Evolutionary conservation across 2,797 vertebrate genomes (phyloP).

Genomic region (Jordanella pulchra): DNA sequence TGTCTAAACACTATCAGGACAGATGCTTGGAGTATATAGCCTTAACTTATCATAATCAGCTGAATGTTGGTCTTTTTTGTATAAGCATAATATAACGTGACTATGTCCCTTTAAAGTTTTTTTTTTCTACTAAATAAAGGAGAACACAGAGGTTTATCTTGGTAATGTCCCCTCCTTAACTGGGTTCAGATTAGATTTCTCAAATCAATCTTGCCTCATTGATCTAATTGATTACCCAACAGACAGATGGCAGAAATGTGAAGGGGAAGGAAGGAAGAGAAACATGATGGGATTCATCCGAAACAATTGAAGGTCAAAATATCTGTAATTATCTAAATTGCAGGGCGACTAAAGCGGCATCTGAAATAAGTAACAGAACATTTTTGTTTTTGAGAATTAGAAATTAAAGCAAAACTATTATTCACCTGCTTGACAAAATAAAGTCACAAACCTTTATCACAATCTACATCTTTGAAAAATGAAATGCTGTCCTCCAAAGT

Average conservation of each 20-base stretch:
- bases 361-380: background rate
- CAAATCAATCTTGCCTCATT: background rate
- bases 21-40: too few species aligned
- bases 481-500: slow-evolving; percentile 16
- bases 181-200: background rate
- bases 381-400: too few species aligned
- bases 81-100: too few species aligned
- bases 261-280: background rate
- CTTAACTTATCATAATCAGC: too few species aligned
- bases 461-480: slow-evolving; percentile 6
- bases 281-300: background rate
- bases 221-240: slow-evolving; percentile 1
- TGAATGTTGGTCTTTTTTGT: too few species aligned
- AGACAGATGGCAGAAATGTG: slow-evolving; percentile 1
- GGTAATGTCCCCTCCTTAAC: background rate
- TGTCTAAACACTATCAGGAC: too few species aligned
- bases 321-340: background rate
- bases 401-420: background rate
- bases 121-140: background rate
- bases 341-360: background rate
- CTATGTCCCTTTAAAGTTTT: too few species aligned
- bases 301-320: background rate
- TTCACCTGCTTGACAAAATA: background rate
- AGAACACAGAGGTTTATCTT: background rate
- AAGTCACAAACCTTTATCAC: background rate